Base-by-base conservation (phyloP, 92 coral and sea anemone species). In the Meandrina meandrites region DNA sequence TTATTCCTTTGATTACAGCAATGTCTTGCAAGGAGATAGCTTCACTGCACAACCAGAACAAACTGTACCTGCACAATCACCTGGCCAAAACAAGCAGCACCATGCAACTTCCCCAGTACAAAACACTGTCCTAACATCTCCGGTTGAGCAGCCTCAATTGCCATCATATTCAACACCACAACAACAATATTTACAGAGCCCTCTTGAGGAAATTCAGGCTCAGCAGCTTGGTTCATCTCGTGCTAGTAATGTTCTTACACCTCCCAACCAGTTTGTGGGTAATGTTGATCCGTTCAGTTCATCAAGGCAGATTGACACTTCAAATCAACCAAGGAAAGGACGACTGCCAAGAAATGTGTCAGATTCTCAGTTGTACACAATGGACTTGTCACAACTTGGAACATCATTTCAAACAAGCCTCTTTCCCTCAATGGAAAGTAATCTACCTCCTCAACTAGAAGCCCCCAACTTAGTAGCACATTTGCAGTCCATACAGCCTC, bases 381-480 rank as follows among this genome's bases (percentile, higher is more conserved):
- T 93, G 91, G 94, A 94, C 72, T 62, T 91, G 71, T 93, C 98
- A 9, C 96, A 96, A 30, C 79, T 94, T 40, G 91, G 91, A 56
- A 54, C 78, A 31, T 83, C 90, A 40, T 82, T 83, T 70, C 83
- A 75, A 40, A 84, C 93, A 80, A 86, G 80, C 71, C 81, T 95
- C 11, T 84, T 89, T 80, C 91, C 93, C 1, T 93, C 97, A 18
- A 81, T 90, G 58, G 97, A 95, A 64, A 90, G 90, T 58, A 84
- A 89, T 58, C 75, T 97, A 54, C 98, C 99, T 7, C 91, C 98
- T n/a, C 97, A 97, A 87, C 90, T 95, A 54, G 98, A 97, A 84
- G 98, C 98, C 24, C 99, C 99, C 8, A 95, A 97, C 84, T 91
- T 97, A 24, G 99, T 92, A 56, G 99, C 99, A 19, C 98, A 97